These are phyloP conservation scores for Geopemphigus sp. DNA, from an alignment of 1,140 invertebrate genomes.

Conservation along the genomic window DNA sequence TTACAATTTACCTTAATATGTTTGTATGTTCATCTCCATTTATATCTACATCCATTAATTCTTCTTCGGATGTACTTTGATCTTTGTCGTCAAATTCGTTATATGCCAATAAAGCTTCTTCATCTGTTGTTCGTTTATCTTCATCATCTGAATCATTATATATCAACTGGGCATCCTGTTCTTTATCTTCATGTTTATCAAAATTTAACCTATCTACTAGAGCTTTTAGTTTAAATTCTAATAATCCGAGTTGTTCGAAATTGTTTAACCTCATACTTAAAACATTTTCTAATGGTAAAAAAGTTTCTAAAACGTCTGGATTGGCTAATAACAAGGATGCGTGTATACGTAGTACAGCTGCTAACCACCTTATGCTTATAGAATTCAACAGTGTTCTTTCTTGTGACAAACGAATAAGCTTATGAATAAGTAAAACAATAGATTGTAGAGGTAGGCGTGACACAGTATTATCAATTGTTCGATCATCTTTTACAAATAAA, in stretches of 20 bases:
- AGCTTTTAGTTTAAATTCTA: conserved; percentile 41
- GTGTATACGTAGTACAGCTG: conserved; percentile 29
- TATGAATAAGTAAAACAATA: conserved; percentile 22
- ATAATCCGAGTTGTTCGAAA: conserved; percentile 38
- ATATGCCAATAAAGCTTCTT: conserved; percentile 28
- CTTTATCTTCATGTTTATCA: conserved; percentile 34
- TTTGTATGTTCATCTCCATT: conserved; percentile 24
- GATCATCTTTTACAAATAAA: conserved; percentile 45
- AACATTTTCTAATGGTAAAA: conserved; percentile 37
- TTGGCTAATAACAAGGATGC: conserved; percentile 30
- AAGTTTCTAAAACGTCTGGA: conserved; percentile 38
- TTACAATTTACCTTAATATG: conserved; percentile 7
- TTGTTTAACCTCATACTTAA: conserved; percentile 33
- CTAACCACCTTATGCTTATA: conserved; percentile 32
- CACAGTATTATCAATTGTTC: conserved; percentile 39
- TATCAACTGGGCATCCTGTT: conserved; percentile 25
- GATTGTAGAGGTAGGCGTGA: conserved; percentile 32
- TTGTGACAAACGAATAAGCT: conserved; percentile 29
- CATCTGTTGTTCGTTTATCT: conserved; percentile 38
- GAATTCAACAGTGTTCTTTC: conserved; percentile 33
- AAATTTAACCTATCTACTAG: conserved; percentile 18
- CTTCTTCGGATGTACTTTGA: conserved; percentile 35
- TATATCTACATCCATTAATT: conserved; percentile 30
- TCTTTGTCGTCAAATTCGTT: conserved; percentile 1
- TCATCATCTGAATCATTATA: conserved; percentile 42